phyloP scores from a whole-genome alignment of 2,797 vertebrate genomes.

The Picus viridis region DNA sequence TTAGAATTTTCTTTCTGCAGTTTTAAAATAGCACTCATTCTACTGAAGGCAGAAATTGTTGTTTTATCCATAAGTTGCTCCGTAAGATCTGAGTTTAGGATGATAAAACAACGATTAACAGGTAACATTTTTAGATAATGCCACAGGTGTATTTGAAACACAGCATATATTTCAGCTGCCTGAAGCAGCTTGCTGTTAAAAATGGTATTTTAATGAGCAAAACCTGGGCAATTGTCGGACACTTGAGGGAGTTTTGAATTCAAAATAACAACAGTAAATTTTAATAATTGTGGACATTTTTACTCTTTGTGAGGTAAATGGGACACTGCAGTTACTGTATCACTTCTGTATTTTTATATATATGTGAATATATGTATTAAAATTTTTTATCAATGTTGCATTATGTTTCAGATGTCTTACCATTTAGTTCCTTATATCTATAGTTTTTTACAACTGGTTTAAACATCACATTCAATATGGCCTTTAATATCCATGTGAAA shows the following conservation, averaged over 20 bases:
- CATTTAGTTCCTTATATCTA: not conserved
- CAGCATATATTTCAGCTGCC: not conserved
- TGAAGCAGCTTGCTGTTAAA: not conserved
- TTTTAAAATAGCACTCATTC: not conserved
- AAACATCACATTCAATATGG: not conserved
- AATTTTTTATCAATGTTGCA: not conserved
- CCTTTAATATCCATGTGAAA: not conserved
- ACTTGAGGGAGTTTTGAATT: not conserved
- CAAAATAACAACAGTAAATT: not conserved
- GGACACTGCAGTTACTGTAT: conserved; percentile 16
- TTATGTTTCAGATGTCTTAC: not conserved
- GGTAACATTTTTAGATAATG: not conserved
- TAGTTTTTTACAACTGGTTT: not conserved
- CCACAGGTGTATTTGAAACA: not conserved
- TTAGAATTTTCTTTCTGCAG: not conserved
- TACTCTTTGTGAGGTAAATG: not conserved
- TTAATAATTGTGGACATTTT: not conserved
- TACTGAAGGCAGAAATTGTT: not conserved
- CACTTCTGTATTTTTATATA: conserved; percentile 12
- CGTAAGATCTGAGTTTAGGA: not conserved
- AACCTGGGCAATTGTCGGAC: not conserved
- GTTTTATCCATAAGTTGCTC: not conserved
- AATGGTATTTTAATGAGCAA: not conserved
- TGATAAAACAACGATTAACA: not conserved
- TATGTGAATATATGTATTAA: not conserved